Conservation (phyloP, 1,140 invertebrate species). For the Drosophila obscura region DNA sequence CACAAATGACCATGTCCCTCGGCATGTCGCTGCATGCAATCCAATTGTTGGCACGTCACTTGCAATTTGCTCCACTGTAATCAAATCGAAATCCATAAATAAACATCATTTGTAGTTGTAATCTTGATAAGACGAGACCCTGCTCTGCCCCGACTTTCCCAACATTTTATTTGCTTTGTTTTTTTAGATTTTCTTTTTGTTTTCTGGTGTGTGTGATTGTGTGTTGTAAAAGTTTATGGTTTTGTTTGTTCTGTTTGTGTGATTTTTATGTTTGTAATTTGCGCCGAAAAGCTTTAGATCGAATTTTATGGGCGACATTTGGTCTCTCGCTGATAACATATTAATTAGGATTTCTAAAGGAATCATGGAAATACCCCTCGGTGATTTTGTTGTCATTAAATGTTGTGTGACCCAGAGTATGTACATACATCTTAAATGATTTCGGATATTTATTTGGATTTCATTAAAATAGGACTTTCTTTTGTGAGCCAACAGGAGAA, state of each 20-base stretch:
- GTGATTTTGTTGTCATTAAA: constrained; percentile 37
- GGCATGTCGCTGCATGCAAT: constrained; percentile 83
- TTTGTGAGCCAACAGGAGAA: constrained; percentile 4
- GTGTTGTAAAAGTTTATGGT: constrained; percentile 58
- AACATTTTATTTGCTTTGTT: constrained; percentile 2
- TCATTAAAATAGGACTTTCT: constrained; percentile 13
- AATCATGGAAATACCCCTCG: constrained; percentile 19
- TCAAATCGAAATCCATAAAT: constrained; percentile 75
- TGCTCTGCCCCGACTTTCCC: background rate
- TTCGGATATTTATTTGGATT: constrained; percentile 6
- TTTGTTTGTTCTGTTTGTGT: constrained; percentile 52
- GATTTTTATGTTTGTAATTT: constrained; percentile 59
- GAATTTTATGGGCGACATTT: constrained; percentile 58
- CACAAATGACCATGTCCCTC: constrained; percentile 83
- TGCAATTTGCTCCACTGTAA: constrained; percentile 83
- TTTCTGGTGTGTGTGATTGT: constrained; percentile 2
- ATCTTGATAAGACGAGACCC: constrained; percentile 18
- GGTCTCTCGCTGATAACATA: constrained; percentile 51
- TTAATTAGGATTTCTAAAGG: constrained; percentile 50
- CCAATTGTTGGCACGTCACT: constrained; percentile 83
- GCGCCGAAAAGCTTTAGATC: constrained; percentile 44
- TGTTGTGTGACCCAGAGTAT: background rate
- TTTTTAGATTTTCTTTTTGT: constrained; percentile 14
- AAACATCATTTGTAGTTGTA: constrained; percentile 39
- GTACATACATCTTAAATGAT: constrained; percentile 20